Evolutionary conservation across 1,140 invertebrate species (phyloP).

Genomic region (Drosophila mauritiana): DNA sequence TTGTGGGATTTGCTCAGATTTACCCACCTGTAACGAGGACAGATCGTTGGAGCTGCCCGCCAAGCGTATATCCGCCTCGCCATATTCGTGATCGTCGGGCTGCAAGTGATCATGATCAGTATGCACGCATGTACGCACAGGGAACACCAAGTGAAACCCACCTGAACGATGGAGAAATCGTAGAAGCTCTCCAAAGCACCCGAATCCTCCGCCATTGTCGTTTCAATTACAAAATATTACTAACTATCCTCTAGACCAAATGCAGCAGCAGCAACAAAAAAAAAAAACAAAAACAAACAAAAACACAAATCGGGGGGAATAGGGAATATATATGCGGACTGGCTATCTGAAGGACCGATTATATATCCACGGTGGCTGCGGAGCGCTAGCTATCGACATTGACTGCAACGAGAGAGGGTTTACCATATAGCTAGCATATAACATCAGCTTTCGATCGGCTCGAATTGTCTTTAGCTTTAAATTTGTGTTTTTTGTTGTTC

Average conservation of each 20-base stretch:
- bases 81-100: slow-evolving; percentile 46
- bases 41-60: slow-evolving; percentile 48
- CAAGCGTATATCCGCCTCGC: slow-evolving; percentile 36
- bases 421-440: slow-evolving; percentile 20
- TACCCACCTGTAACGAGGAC: slow-evolving; percentile 45
- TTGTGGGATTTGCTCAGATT: not conserved
- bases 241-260: slow-evolving; percentile 22
- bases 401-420: slow-evolving; percentile 55
- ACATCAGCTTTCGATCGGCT: not conserved
- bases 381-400: slow-evolving; percentile 71
- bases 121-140: no score
- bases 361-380: slow-evolving; percentile 59
- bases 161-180: slow-evolving; percentile 45
- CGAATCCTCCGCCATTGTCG: slow-evolving; percentile 34
- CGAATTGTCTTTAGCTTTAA: not conserved
- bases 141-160: not conserved
- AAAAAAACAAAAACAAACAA: slow-evolving; percentile 18
- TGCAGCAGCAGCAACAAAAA: slow-evolving; percentile 13
- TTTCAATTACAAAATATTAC: slow-evolving; percentile 16
- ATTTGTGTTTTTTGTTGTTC: slow-evolving; percentile 8
- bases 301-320: not conserved
- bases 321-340: slow-evolving; percentile 34
- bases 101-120: not conserved
- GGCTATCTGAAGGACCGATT: slow-evolving; percentile 59
- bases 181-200: slow-evolving; percentile 26